Evolutionary conservation across 1,140 invertebrate species (phyloP).

Genomic region (Nephotettix cincticeps): DNA sequence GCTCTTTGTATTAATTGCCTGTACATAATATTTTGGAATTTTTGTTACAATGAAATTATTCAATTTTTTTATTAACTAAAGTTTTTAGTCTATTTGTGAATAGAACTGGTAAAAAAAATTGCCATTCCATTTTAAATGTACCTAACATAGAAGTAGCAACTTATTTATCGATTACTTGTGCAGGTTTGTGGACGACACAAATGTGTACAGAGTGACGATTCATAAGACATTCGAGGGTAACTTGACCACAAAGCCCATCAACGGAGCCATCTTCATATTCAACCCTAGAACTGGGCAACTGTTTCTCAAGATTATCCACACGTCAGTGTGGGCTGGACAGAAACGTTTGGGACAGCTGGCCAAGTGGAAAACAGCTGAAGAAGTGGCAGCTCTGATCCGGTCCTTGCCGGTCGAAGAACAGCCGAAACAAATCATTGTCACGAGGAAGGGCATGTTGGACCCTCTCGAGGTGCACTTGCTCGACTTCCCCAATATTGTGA

Average conservation of each 20-base stretch:
- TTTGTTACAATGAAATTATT: too few species aligned
- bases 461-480: slow-evolving; percentile 98
- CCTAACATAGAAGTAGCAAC: too few species aligned
- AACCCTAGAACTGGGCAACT: slow-evolving; percentile 99
- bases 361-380: slow-evolving; percentile 99
- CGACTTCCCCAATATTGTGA: slow-evolving; percentile 99
- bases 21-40: too few species aligned
- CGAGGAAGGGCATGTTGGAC: slow-evolving; percentile 99
- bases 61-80: too few species aligned
- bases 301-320: slow-evolving; percentile 99
- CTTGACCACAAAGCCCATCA: slow-evolving; percentile 99
- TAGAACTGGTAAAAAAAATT: too few species aligned
- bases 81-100: too few species aligned
- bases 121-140: too few species aligned
- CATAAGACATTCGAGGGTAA: slow-evolving; percentile 99
- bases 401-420: slow-evolving; percentile 99
- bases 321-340: slow-evolving; percentile 98
- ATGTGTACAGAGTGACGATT: slow-evolving; percentile 99
- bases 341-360: slow-evolving; percentile 86
- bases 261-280: slow-evolving; percentile 99
- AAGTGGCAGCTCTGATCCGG: slow-evolving; percentile 98
- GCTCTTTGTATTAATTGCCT: too few species aligned
- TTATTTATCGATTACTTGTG: too few species aligned
- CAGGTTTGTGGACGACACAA: slow-evolving; percentile 97
- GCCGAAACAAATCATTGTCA: slow-evolving; percentile 99